Evolutionary conservation across 2,113 vertebrate genomes (phyloP), one percentile per base, ranked within the genome.

Genomic region (Anolis carolinensis): DNA sequence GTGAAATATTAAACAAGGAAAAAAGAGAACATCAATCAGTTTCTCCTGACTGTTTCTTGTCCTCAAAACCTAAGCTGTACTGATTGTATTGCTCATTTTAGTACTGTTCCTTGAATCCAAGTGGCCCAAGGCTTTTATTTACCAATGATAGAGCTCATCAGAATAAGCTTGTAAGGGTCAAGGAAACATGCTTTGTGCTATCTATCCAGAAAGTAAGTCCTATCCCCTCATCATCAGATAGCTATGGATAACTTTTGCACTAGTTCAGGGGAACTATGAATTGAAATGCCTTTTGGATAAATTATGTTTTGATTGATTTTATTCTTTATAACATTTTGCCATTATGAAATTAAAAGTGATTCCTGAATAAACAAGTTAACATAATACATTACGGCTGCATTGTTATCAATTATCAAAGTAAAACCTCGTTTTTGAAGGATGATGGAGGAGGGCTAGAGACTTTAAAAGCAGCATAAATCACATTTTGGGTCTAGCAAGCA

Each of bases 61-160:
- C 13, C 25, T 92, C 90, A 86, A 90, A 91, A 89, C 85, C 20
- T 36, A 87, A 44, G 5, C 4, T 21, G 34, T 14, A 20, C 81
- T 83, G 76, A 83, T 83, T 84, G 84, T n/a, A 48, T 76, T 91
- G 82, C n/a, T 89, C 44, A 88, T 92, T 32, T 32, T 67, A 8
- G 11, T 77, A 9, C 73, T 67, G 30, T 25, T 86, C 84, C 5
- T 72, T 48, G 0, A 65, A 62, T 90, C n/a, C 79, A n/a, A 52
- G 68, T 16, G 14, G 21, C n/a, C 44, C 23, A 72, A 18, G 81
- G 67, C 23, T 63, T 88, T 23, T 10, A 75, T 0, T 2, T 86
- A 89, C 36, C 6, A 74, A 32, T 85, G 89, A 84, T 76, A 5
- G 23, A 32, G 0, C 63, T 0, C 79, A 50, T 90, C 50, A 90